Evolutionary conservation across 1,140 invertebrate species (phyloP), one percentile per base, ranked within the genome.

Genomic region (Hylaeus volcanicus): DNA sequence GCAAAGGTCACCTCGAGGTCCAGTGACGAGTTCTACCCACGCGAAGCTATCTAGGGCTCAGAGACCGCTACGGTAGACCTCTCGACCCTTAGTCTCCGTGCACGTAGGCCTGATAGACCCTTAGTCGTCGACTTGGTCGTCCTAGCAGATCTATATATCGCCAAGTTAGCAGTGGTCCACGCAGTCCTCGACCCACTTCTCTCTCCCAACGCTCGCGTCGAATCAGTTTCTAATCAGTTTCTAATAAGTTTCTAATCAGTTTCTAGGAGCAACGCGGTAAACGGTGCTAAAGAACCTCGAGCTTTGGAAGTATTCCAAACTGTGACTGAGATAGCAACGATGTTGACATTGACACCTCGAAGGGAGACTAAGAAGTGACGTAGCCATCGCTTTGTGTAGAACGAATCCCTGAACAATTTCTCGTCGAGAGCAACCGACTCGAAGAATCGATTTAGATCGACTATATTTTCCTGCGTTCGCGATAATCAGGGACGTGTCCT

Each of bases 161-260:
- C 81, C 87, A 81, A 90, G 81, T 90, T 91, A 90, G 86, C 88
- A 92, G 91, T 93, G 92, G 89, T 92, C 92, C 90, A 92, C 87
- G 88, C 90, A 93, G 91, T 92, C 91, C 88, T 92, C 88, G 86
- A 87, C 85, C 86, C 89, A 82, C 72, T n/a, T 86, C 53, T 88
- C 70, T 86, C 43, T 86, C 70, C 48, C 15, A n/a, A 9, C 9
- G 37, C 5, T 51, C 51, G 12, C 5, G 43, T 53, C 37, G 37
- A 37, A 6, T 15, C 8, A 15, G 15, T 8, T 4, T 15, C 43
- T 26, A 26, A 26, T 26, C 26, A 26, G 0, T 26, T 26, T 26
- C 26, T 26, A 26, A 26, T 15, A 3, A 15, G 15, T 8, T 4
- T 15, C 43, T 26, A 26, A 26, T 26, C 41, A 51, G 65, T 56